Base-by-base conservation (phyloP, 2,797 vertebrate genomes). In the Cossypha niveicapilla region DNA sequence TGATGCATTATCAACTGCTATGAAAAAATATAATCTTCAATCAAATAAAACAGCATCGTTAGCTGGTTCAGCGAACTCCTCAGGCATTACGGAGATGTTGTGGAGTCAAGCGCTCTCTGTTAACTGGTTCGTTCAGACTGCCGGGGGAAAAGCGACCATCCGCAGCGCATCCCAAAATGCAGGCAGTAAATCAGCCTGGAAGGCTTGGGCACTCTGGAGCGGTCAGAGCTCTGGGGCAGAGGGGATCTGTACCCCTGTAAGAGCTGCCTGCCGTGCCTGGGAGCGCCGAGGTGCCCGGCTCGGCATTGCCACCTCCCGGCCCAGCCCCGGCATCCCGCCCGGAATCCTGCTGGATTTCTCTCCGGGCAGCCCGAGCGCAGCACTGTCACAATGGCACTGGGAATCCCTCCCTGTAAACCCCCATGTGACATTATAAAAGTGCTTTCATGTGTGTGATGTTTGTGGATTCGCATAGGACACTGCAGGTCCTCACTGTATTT, bases 241-340 rank as follows among this genome's bases (percentile, higher is more conserved):
- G 0, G 37, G 56, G 60, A 48, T 35, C 41, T 14, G 76, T 8
- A 3, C 6, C 7, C 28, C 5, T 0, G 34, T 1, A 1, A 9
- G 35, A 5, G 27, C 10, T 44, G 16, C 32, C 10, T 5, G 13
- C 37, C 13, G n/a, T 24, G 34, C 8, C 48, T 18, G 47, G 25
- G 25, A 27, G 47, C 25, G 15, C 47, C 47, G 25, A 16, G 47
- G 47, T 44, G 56, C 45, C 51, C 81, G 39, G 84, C 73, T 96
- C 88, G 86, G 53, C 91, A 81, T 93, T 94, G 97, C 97, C 97
- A 91, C 75, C 97, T 97, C 92, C 95, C 81, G 96, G 96, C 60
- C 42, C 60, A 32, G 28, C 68, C 65, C 18, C 34, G 22, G 73
- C 27, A n/a, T 32, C 70, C 11, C 11, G 6, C 19, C 32, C 14